Evolutionary conservation across 2,888 invertebrate genomes (phyloP).

Genomic region (Sminthurides aquaticus): DNA sequence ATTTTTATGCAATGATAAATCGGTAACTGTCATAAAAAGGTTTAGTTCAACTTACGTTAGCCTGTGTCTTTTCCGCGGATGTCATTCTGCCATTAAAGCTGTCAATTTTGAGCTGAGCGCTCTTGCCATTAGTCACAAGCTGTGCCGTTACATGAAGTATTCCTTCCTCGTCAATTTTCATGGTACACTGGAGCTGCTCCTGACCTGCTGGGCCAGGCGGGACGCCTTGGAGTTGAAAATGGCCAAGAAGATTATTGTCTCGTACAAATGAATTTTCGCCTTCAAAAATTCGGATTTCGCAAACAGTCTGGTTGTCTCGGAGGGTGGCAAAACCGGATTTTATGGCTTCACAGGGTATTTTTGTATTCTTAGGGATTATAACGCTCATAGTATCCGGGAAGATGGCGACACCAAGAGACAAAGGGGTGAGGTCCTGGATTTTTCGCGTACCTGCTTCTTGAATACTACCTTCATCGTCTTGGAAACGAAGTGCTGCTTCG

Average conservation of each 20-base stretch:
- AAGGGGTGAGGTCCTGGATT: slow-evolving; percentile 57
- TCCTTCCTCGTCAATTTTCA: slow-evolving; percentile 88
- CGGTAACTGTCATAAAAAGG: no score
- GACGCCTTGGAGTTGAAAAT: slow-evolving; percentile 92
- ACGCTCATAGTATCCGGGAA: slow-evolving; percentile 64
- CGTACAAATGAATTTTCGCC: slow-evolving; percentile 91
- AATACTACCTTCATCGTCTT: no score
- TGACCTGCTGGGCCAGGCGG: slow-evolving; percentile 86
- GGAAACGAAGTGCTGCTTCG: no score
- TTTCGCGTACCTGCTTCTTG: no score
- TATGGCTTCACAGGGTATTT: slow-evolving; percentile 57
- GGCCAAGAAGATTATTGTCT: slow-evolving; percentile 91
- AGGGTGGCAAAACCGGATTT: slow-evolving; percentile 58
- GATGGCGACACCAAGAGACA: slow-evolving; percentile 64
- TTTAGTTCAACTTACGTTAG: no score
- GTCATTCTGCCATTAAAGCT: slow-evolving; percentile 58
- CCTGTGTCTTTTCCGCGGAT: slow-evolving; percentile 56
- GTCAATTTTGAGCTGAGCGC: slow-evolving; percentile 68
- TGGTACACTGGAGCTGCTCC: slow-evolving; percentile 79
- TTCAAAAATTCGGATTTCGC: slow-evolving; percentile 65
- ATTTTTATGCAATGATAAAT: no score
- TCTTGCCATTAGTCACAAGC: slow-evolving; percentile 85
- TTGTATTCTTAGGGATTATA: slow-evolving; percentile 59
- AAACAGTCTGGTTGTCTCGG: slow-evolving; percentile 61
- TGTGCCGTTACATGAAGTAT: slow-evolving; percentile 89